phyloP scores from a whole-genome alignment of 2,888 invertebrate genomes.

The Hylaea fasciaria region DNA sequence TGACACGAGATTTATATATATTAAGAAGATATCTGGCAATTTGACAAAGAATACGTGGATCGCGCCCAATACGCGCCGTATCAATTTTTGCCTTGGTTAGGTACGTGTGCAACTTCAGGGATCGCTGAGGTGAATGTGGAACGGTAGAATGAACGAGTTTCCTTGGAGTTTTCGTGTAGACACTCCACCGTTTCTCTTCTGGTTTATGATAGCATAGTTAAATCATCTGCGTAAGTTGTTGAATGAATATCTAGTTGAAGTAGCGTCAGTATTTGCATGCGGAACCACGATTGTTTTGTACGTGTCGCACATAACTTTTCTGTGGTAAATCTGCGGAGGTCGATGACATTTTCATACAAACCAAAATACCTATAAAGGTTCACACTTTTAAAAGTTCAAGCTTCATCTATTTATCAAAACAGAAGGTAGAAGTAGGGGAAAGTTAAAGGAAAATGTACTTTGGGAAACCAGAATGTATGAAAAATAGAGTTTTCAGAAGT shows the following conservation, averaged over 20 bases:
- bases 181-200: too few species aligned
- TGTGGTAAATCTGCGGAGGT: background rate
- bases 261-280: background rate
- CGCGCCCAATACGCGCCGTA: constrained; percentile 37
- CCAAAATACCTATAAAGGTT: background rate
- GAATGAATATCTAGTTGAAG: too few species aligned
- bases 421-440: too few species aligned
- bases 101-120: constrained; percentile 50
- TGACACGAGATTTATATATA: too few species aligned
- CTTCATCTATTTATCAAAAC: too few species aligned
- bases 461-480: too few species aligned
- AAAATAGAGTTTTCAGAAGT: too few species aligned
- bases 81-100: constrained; percentile 48
- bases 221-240: too few species aligned
- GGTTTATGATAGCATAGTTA: too few species aligned
- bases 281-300: background rate
- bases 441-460: too few species aligned
- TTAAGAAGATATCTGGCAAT: constrained; percentile 55
- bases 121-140: background rate
- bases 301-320: background rate
- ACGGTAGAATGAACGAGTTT: too few species aligned
- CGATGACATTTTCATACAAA: background rate
- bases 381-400: background rate
- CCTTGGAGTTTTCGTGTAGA: too few species aligned
- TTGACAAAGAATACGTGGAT: constrained; percentile 47